A percentile compares a stretch with the other conserved stretches of the same genome.
These are phyloP conservation scores for Sympetrum striolatum DNA, from an alignment of 2,888 invertebrate species.

Conservation along the genomic window DNA sequence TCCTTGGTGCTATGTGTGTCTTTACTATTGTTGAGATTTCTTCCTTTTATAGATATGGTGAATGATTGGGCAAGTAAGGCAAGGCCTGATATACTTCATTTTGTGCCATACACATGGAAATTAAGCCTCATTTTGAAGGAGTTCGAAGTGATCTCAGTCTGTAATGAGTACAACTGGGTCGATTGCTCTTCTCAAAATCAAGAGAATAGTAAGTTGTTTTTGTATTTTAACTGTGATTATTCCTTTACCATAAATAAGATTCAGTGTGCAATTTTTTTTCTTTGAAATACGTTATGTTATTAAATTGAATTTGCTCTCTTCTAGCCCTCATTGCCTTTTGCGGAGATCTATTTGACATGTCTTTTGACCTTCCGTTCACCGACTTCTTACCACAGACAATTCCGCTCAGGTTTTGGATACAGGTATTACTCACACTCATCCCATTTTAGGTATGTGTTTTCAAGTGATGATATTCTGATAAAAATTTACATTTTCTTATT, in stretches of 20 bases:
- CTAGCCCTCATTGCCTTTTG: conserved; percentile 85
- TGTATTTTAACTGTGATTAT: background rate
- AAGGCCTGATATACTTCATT: conserved; percentile 89
- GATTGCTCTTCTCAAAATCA: conserved; percentile 96
- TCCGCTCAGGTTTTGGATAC: conserved; percentile 90
- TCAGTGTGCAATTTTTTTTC: no score
- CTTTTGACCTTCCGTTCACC: conserved; percentile 91
- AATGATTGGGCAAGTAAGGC: conserved; percentile 97
- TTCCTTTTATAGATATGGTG: conserved; percentile 73
- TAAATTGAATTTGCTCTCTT: conserved; percentile 47
- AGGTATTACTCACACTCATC: conserved; percentile 59
- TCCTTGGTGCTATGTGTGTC: background rate
- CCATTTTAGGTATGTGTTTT: background rate
- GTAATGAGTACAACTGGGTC: conserved; percentile 98
- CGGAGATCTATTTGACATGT: conserved; percentile 91
- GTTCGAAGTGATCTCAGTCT: conserved; percentile 90
- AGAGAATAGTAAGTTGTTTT: conserved; percentile 74
- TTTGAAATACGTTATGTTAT: background rate
- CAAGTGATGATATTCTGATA: background rate
- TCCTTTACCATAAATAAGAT: background rate
- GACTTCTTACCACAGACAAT: conserved; percentile 93
- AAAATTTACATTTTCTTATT: conserved; percentile 49
- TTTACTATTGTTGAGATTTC: background rate
- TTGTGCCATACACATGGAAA: conserved; percentile 97
- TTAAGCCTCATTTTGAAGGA: conserved; percentile 90